Percentiles rank a stretch among this genome's conserved stretches.
phyloP scores from a whole-genome alignment of 1,140 invertebrate species.

The Goniozus legneri region DNA sequence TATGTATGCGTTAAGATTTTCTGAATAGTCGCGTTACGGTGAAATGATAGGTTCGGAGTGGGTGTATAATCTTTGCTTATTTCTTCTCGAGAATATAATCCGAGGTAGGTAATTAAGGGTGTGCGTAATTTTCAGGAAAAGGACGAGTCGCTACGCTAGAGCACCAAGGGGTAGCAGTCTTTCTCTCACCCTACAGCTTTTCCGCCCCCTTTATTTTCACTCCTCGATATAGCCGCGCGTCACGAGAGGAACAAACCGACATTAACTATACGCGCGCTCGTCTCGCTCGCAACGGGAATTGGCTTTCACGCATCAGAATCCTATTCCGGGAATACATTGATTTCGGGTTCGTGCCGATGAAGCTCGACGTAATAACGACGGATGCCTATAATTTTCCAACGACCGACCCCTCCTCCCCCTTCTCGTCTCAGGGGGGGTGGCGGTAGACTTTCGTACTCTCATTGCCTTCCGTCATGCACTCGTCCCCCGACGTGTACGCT shows the following conservation, averaged over 20 bases:
- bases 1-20: no score
- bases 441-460: constrained; percentile 13
- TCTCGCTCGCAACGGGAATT: constrained; percentile 19
- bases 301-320: constrained; percentile 12
- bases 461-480: constrained; percentile 25
- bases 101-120: no score
- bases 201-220: constrained; percentile 5
- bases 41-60: no score
- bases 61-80: no score
- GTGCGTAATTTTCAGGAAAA: no score
- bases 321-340: constrained; percentile 18
- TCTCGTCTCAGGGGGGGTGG: constrained; percentile 1
- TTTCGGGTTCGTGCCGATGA: constrained; percentile 25
- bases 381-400: constrained; percentile 26
- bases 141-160: no score
- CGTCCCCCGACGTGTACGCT: no score
- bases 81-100: no score
- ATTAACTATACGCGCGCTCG: constrained; percentile 4
- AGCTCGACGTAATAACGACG: constrained; percentile 10
- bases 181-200: no score
- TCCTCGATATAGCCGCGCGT: constrained; percentile 14
- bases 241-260: constrained; percentile 14
- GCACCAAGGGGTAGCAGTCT: no score
- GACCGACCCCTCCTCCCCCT: not conserved
- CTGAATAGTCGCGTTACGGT: no score